A percentile compares a stretch with the other conserved stretches of the same genome.
phyloP scores from a whole-genome alignment of 2,797 vertebrate genomes.

The Meda fulgida region DNA sequence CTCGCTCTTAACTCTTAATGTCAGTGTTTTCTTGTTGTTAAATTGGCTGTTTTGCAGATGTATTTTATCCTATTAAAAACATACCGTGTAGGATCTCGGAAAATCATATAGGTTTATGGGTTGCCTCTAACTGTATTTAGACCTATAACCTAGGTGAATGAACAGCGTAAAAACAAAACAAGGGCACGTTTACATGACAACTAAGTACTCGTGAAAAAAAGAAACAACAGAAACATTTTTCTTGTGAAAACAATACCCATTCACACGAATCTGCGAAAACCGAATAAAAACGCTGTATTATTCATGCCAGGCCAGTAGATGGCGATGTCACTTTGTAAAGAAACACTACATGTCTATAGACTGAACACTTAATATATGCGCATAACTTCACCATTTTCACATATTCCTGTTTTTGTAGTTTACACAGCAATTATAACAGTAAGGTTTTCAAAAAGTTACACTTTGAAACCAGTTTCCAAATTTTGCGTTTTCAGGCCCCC shows the following conservation, averaged over 20 bases:
- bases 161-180: neutral
- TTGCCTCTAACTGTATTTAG: neutral
- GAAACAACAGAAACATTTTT: no score
- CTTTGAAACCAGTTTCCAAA: neutral
- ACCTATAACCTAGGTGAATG: neutral
- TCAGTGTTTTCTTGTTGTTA: neutral
- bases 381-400: neutral
- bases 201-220: neutral
- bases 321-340: neutral
- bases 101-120: neutral
- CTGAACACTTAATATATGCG: neutral
- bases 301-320: neutral
- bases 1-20: conserved; percentile 13
- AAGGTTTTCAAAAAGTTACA: neutral
- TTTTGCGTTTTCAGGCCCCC: neutral
- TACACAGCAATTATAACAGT: neutral
- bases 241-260: no score
- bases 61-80: neutral
- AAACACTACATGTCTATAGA: neutral
- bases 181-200: neutral
- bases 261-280: neutral
- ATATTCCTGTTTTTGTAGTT: neutral
- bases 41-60: neutral
- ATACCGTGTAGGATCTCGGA: neutral
- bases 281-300: neutral